Evolutionary conservation across 37 sponge, comb jelly and placozoan genomes (phyloP).

Genomic region (Chondrosia reniformis): DNA sequence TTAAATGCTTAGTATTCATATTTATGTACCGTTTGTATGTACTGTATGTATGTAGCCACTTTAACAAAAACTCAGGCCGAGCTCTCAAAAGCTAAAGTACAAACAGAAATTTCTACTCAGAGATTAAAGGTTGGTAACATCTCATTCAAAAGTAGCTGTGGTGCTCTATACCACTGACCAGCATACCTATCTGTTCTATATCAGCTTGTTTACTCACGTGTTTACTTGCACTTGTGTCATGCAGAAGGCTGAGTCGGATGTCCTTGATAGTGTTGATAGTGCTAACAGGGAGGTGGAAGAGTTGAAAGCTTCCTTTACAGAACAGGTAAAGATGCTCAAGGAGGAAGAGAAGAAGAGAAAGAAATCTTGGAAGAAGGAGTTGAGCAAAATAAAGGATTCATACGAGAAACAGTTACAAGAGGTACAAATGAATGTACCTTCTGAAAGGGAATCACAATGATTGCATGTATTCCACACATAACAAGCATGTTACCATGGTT

Average conservation of each 20-base stretch:
- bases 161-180: too few species aligned
- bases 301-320: slow-evolving; percentile 17
- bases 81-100: not conserved
- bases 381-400: not conserved
- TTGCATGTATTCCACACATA: not conserved
- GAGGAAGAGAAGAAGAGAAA: slow-evolving; percentile 17
- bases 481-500: not conserved
- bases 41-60: not conserved
- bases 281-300: slow-evolving; percentile 39
- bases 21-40: slow-evolving; percentile 1
- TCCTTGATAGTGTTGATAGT: too few species aligned
- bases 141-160: too few species aligned
- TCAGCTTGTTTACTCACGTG: too few species aligned
- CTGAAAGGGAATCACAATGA: not conserved
- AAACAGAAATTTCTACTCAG: too few species aligned
- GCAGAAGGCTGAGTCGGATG: too few species aligned
- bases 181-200: too few species aligned
- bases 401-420: slow-evolving; percentile 11
- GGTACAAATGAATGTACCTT: not conserved
- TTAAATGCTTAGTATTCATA: not conserved
- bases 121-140: too few species aligned
- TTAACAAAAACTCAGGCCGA: not conserved
- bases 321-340: slow-evolving; percentile 38
- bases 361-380: slow-evolving; percentile 15
- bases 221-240: too few species aligned